phyloP scores from a whole-genome alignment of 2,113 vertebrate species.

The Vombatus ursinus region DNA sequence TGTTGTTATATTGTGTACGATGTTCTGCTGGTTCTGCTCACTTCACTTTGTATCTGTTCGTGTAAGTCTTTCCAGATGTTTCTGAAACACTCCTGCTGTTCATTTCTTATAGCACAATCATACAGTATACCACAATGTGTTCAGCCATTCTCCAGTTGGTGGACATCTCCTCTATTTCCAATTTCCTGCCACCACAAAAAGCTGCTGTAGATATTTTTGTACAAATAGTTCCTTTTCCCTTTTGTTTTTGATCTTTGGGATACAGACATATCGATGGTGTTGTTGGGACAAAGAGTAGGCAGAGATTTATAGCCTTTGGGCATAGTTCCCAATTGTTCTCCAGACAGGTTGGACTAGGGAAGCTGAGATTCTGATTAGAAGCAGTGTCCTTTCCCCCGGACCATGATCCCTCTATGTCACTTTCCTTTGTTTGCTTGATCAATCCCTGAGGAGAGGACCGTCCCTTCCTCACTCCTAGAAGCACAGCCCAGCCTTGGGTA shows the following conservation, averaged over 20 bases:
- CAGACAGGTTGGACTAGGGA: background rate
- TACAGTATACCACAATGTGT: background rate
- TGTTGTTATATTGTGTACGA: background rate
- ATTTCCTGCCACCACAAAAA: background rate
- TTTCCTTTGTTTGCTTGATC: background rate
- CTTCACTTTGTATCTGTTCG: background rate
- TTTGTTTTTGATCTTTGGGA: background rate
- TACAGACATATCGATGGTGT: background rate
- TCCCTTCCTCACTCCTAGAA: background rate
- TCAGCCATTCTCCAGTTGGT: background rate
- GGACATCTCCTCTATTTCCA: background rate
- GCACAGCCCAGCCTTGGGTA: background rate
- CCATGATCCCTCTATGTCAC: background rate
- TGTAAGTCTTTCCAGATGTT: background rate
- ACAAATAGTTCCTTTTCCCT: background rate
- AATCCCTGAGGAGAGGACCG: background rate
- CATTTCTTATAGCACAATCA: background rate
- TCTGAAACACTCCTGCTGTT: background rate
- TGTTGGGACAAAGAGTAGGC: background rate
- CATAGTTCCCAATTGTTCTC: background rate
- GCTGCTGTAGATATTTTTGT: background rate
- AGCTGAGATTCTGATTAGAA: background rate
- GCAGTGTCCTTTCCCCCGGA: background rate
- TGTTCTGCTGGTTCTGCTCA: background rate
- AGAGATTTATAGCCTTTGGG: background rate